Base-by-base conservation (phyloP, 2,797 vertebrate genomes). In the Micropoecilia bifurca region DNA sequence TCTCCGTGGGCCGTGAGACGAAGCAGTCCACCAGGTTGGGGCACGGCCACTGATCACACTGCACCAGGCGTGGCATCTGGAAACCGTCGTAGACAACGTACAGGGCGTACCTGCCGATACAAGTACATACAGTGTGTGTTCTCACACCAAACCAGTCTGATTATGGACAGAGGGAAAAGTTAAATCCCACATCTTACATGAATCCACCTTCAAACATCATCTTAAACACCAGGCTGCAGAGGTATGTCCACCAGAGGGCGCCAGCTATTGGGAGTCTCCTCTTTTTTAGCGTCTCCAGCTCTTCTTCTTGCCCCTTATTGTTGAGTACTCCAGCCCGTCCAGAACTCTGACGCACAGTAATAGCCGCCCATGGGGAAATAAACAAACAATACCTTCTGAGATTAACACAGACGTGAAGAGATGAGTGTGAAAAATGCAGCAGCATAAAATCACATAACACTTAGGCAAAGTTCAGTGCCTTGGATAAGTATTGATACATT, bases 1-100 rank as follows among this genome's bases (percentile, higher is more conserved):
- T 96, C 91, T 96, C 95, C 0, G 95, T 96, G 76, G 95, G 95
- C 0, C 94, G 93, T 0, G 95, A 96, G 85, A 96, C 88, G 75
- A 96, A 96, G 48, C 95, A 96, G 87, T 96, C 95, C 81, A 96
- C 95, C 86, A 92, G 82, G 83, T 96, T 96, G 0, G 95, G 95
- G 77, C 95, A 96, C 0, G 95, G 95, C 91, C 93, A 95, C 85
- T 94, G 94, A 68, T 91, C 91, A 12, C 95, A 96, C 71, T 92
- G 94, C 73, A 96, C 91, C 82, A 95, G 83, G 9, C 95, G 86
- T 0, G 94, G 93, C 93, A 96, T 95, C 82, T 90, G 87, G 84
- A 95, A 95, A 0, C 95, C 95, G 2, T 94, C 91, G 6, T 95
- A 96, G 13, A 96, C 82, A 53, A 88, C 89, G 1, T 96, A 95